Base-by-base conservation (phyloP, 2,888 invertebrate species). In the Callyntrura sp. region DNA sequence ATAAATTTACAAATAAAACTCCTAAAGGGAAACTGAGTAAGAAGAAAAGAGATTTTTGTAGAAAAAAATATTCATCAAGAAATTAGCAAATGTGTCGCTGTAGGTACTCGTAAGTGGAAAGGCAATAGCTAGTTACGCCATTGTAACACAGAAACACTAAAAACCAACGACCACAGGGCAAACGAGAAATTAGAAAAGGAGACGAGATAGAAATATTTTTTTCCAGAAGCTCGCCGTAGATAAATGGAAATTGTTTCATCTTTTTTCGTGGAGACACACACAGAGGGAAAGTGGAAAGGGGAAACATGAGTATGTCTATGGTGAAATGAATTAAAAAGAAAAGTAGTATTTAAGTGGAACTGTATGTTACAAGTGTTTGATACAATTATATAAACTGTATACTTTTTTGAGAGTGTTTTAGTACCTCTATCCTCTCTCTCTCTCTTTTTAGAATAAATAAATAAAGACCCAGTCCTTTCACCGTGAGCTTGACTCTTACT, bases 1-100 rank as follows among this genome's bases (percentile, higher is more conserved):
- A n/a, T n/a, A 82, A 82, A 82, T 82, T 82, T 65, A 60, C 57
- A 55, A 55, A 81, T 57, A 60, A 28, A 65, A 14, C 68, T 8
- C n/a, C n/a, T 57, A 25, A 2, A 68, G 35, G n/a, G 35, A n/a
- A n/a, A 68, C 14, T 62, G 3, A 35, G 17, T 5, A 17, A 76
- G 20, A 14, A 20, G 25, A 78, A 79, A 79, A 79, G 51, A 76
- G 76, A 51, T 76, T 79, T 79, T 82, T 81, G 35, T 43, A n/a
- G n/a, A n/a, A n/a, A n/a, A n/a, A n/a, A n/a, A n/a, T 60, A 35
- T 51, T 76, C 45, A 9, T 5, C 17, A n/a, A 51, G 45, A 55
- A 25, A 11, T n/a, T 6, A 55, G 14, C 51, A 78, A 78, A 55
- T 43, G 45, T 14, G n/a, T 14, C 20, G 45, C n/a, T 28, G 28